Evolutionary conservation across 2,113 vertebrate species (phyloP), one percentile per base, ranked within the genome.

Genomic region (Damaliscus lunatus): DNA sequence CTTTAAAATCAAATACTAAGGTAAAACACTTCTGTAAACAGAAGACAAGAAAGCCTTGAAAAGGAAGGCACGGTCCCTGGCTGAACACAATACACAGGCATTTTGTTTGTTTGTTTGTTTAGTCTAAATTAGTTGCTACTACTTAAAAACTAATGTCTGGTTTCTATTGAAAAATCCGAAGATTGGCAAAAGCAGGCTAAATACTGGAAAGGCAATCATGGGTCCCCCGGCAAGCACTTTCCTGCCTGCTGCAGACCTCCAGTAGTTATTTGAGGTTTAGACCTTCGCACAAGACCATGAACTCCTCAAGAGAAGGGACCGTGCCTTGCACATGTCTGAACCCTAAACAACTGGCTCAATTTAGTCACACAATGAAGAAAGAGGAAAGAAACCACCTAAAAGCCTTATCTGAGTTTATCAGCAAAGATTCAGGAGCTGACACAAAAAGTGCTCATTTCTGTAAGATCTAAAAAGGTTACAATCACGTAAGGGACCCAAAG

Each of bases 1-100:
- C n/a, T 94, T 95, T 88, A 98, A 94, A 78, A 71, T 91, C 50
- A 88, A 14, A 40, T 31, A 33, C 12, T 95, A 98, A 97, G 85
- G 85, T 64, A 82, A 96, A 94, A 95, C 16, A 80, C 25, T 40
- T 16, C 6, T 29, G 13, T 50, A 57, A 89, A 94, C 1, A 36
- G 25, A 12, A 89, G n/a, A n/a, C n/a, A 92, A 80, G 6, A 77
- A 85, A 40, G 15, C 29, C 59, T 40, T 62, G 21, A 57, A 84
- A 92, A 64, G 19, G 25, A 25, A 82, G 15, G 3, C 21, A 57
- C 0, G 0, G 12, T 7, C 21, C 67, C n/a, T 23, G 16, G 36
- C 25, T 53, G 6, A 90, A 43, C 55, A 86, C 5, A 71, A 52
- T 40, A 88, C 15, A 85, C 6, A 46, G 36, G 2, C 5, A 7